These are phyloP conservation scores for Trialeurodes vaporariorum DNA, from an alignment of 1,140 invertebrate species.

Conservation along the genomic window DNA sequence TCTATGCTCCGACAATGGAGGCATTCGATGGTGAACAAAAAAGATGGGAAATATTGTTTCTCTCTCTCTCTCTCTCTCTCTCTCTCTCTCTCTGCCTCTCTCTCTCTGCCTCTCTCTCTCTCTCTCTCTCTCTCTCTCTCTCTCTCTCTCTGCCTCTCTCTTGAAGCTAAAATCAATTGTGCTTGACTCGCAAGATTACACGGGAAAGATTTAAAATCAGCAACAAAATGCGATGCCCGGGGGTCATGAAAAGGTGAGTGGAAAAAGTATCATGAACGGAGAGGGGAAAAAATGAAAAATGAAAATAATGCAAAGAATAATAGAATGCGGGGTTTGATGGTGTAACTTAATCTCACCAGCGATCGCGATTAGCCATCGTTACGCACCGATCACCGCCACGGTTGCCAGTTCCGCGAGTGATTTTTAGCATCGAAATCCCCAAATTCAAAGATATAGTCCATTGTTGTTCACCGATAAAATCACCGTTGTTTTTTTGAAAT, in stretches of 20 bases:
- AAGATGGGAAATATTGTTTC: no score
- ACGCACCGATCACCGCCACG: not conserved
- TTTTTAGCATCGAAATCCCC: not conserved
- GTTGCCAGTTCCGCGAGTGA: not conserved
- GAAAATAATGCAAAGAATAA: slow-evolving; percentile 1
- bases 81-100: no score
- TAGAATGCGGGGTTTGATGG: not conserved
- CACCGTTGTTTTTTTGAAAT: not conserved
- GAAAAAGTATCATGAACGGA: no score
- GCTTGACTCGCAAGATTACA: not conserved
- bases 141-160: no score
- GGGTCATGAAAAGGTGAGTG: not conserved
- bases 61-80: no score
- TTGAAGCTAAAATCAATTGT: not conserved
- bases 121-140: no score
- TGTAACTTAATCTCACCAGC: not conserved
- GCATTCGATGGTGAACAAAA: no score
- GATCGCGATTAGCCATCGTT: not conserved
- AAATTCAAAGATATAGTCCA: no score
- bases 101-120: no score
- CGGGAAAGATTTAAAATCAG: not conserved
- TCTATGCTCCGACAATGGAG: no score
- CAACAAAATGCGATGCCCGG: not conserved
- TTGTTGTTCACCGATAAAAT: no score
- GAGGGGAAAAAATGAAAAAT: not conserved